Evolutionary conservation across 2,113 vertebrate genomes (phyloP), one percentile per base, ranked within the genome.

Genomic region (Rhodinocichla rosea): DNA sequence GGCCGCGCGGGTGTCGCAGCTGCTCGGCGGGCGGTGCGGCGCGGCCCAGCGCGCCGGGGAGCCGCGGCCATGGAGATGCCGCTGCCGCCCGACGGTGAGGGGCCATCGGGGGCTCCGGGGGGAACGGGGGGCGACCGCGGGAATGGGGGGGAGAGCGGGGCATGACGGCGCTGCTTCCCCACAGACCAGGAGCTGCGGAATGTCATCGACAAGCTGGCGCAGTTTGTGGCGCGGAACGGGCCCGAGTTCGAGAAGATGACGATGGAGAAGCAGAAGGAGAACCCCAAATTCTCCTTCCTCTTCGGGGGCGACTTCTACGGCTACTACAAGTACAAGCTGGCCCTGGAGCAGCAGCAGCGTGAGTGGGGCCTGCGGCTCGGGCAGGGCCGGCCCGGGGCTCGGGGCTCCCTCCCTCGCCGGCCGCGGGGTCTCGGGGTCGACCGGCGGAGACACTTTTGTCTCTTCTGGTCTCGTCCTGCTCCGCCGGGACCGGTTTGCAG

Each of bases 191-290:
- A 99, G 96, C 98, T 99, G 83, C 98, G 98, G 85, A 99, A 99
- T 98, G 99, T 99, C 95, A 99, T 99, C 80, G 99, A 99, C 97
- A 99, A 99, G 94, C 97, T 99, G 94, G 99, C 99, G 32, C 99
- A 99, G 96, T 99, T 99, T 94, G 99, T 99, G 63, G 99, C 99
- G 39, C 98, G 99, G 76, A 99, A 99, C 63, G 99, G 99, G 49
- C 99, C 99, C 0, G 99, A 99, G 95, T 99, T 99, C 91, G 99
- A 99, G 97, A 99, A 99, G 97, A 99, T 99, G 99, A 99, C 99
- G 13, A 99, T 99, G 99, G 99, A 99, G 97, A 99, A 99, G 95
- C 99, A 99, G 97, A 99, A 99, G 93, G 99, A 99, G 94, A 99
- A 99, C 92, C 98, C 98, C 4, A 99, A 99, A 89, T 99, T 99